Conservation (phyloP, 2,113 vertebrate genomes). For the Melanocharis versteri region DNA sequence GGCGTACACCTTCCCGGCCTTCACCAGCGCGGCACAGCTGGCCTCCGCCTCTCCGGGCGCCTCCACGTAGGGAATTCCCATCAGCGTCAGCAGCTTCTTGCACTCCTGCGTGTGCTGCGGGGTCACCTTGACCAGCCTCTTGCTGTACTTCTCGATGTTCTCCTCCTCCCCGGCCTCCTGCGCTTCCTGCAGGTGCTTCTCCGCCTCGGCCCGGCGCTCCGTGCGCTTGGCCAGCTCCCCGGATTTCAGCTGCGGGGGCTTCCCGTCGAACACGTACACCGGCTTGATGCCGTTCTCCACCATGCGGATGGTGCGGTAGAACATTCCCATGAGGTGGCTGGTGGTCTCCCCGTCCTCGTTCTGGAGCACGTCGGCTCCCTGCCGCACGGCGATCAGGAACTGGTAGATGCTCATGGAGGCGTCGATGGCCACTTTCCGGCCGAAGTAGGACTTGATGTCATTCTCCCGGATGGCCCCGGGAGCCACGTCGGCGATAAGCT, state of each 20-base stretch:
- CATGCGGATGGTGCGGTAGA: slow-evolving; percentile 97
- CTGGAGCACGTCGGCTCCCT: slow-evolving; percentile 90
- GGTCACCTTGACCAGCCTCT: slow-evolving; percentile 94
- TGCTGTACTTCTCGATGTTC: slow-evolving; percentile 90
- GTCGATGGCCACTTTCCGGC: slow-evolving; percentile 94
- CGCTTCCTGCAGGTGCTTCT: slow-evolving; percentile 88
- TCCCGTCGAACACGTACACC: slow-evolving; percentile 93
- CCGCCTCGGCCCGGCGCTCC: slow-evolving; percentile 88
- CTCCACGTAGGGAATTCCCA: slow-evolving; percentile 93
- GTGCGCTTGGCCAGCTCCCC: slow-evolving; percentile 90
- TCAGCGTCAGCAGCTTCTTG: slow-evolving; percentile 86
- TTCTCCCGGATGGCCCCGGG: slow-evolving; percentile 90
- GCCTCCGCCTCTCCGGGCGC: slow-evolving; percentile 94
- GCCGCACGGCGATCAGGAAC: slow-evolving; percentile 94
- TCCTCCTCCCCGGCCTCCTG: slow-evolving; percentile 86
- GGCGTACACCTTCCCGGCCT: slow-evolving; percentile 89
- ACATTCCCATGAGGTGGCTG: slow-evolving; percentile 97
- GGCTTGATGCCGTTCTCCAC: slow-evolving; percentile 94
- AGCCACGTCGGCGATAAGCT: slow-evolving; percentile 90
- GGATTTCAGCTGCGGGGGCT: slow-evolving; percentile 90
- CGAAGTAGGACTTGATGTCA: slow-evolving; percentile 93
- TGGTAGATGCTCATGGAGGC: slow-evolving; percentile 99
- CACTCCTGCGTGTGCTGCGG: slow-evolving; percentile 92
- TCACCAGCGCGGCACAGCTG: slow-evolving; percentile 82
- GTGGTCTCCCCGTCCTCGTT: slow-evolving; percentile 94